Evolutionary conservation across 2,113 vertebrate genomes (phyloP), one percentile per base, ranked within the genome.

Genomic region (Hyperopisus bebe): DNA sequence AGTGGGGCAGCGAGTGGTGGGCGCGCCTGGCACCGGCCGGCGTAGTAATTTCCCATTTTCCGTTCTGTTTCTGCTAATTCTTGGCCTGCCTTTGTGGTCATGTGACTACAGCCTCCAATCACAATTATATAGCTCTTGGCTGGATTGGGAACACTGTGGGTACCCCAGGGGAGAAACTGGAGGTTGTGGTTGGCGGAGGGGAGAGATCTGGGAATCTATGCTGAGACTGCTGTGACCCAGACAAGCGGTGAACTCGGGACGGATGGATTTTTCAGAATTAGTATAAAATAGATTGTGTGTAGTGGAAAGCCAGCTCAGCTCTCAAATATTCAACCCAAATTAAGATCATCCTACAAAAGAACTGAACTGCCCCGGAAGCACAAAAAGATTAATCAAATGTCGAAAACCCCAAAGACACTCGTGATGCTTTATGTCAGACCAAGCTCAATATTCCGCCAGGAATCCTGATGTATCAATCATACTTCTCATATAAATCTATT

Each of bases 381-480:
- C 47, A 55, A 55, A 17, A n/a, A 87, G 15, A 87, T 87, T 55
- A 27, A 53, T 35, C 48, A 50, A 15, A 87, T 53, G 31, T 21
- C 5, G 44, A n/a, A 35, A 53, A 17, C 48, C 85, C n/a, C n/a
- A 19, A 19, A 53, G 50, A 42, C 11, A 10, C 31, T 17, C 15
- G 1, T 84, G 13, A 35, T 87, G 13, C 44, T 24, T 87, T 39
- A 53, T 27, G 47, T 87, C 85, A 53, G 50, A 31, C n/a, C 48
- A 39, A 87, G 27, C 50, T 87, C n/a, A 24, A 53, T 19, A 53
- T 35, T 87, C 50, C 27, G 21, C 47, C 85, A 9, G 50, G 2
- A 53, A 21, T 53, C 50, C 47, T 87, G 85, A 87, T 87, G 27
- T 87, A 51, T 87, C 85, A 53, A 53, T 87, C 85, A 35, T 55